Evolutionary conservation across 2,888 invertebrate genomes (phyloP), one percentile per base, ranked within the genome.

Genomic region (Ceramica pisi): DNA sequence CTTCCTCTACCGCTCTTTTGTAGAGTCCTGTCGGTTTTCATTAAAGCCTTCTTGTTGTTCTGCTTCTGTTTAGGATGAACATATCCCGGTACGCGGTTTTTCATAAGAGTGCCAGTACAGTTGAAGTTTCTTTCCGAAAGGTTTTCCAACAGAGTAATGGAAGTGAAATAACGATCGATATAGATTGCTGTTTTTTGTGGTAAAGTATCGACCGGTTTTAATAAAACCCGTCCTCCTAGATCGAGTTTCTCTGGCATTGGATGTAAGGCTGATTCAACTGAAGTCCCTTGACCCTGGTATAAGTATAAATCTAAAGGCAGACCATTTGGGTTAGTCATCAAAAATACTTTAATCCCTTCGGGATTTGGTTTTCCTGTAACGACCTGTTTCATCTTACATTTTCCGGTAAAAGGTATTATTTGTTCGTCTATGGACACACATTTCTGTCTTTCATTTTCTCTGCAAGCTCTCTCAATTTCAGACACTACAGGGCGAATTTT

Each of bases 401-500:
- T 50, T 0, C 50, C 50, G 5, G 50, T 50, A 21, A 50, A 50
- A 10, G 50, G 50, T 5, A 50, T 50, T 5, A 50, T 50, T 50
- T 50, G 21, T 50, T 50, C 50, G 12, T 50, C 50, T 4, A 50
- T 12, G 2, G 57, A 14, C 38, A 41, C 23, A 41, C 23, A 41
- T 41, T 59, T 59, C 38, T 59, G 16, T 41, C 59, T 41, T 59
- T 41, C 16, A 57, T 57, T 57, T 16, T 57, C 57, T 57, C 38
- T 57, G 21, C 38, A 57, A 14, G 16, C 57, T 57, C 21, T 14
- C 21, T 57, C 38, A 16, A 57, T 38, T 4, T 21, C 38, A 57
- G 57, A 41, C 8, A 57, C 38, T 21, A 57, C 21, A 38, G 57
- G 57, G 14, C 57, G 38, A 21, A 57, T 57, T 38, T 57, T 57